Evolutionary conservation across 1,140 invertebrate genomes (phyloP), one percentile per base, ranked within the genome.

Genomic region (Thaumatotibia leucotreta): DNA sequence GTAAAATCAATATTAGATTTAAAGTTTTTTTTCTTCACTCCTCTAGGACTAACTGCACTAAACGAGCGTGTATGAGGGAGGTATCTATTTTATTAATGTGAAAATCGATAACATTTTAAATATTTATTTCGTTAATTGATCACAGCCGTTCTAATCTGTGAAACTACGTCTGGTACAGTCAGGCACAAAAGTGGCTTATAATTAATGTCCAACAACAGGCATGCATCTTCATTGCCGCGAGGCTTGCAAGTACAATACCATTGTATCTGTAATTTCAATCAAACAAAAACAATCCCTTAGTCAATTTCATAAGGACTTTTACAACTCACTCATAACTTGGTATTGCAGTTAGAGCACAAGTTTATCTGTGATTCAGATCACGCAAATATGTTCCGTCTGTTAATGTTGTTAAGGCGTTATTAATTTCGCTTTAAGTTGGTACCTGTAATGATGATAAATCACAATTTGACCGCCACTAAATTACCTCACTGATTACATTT

Each of bases 361-460:
- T 9, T 45, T 45, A 45, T 45, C 17, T 45, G 5, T 20, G 5
- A 45, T 20, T 2, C 17, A 17, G 8, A 20, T 45, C 39, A 20
- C n/a, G 39, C 6, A 1, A 45, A 45, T 9, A 45, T 20, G 17
- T 1, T 20, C 39, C 14, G 39, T 45, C 9, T 45, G 35, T 20
- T 11, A 2, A 45, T 20, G 6, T 20, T 20, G 4, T 45, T 45
- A 45, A 45, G 39, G 39, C 39, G 39, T 45, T 17, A 0, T 9
- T 45, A 20, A 1, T 9, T 45, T 17, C 17, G 39, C 2, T 45
- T 5, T 45, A 45, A 45, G 39, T 20, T 20, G 39, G 39, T 45
- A 45, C 39, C 39, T 45, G 39, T 27, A 58, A 58, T 24, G 52
- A 31, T 58, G 52, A 58, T 58, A 58, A 58, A 58, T 58, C 52